These are phyloP conservation scores for Pavo muticus DNA, from an alignment of 2,113 vertebrate genomes.

Conservation along the genomic window DNA sequence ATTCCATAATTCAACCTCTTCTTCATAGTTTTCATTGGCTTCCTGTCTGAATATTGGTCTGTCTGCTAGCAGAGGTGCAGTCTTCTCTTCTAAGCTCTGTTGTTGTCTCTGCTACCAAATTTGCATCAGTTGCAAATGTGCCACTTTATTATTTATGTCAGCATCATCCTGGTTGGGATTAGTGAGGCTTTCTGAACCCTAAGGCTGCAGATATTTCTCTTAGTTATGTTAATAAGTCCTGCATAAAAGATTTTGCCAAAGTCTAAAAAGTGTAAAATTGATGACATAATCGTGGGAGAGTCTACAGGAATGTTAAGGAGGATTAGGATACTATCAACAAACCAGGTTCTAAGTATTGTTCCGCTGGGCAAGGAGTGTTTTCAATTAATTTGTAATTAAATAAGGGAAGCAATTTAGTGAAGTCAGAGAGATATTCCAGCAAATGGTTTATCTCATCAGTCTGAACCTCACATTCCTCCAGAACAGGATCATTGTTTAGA, in stretches of 20 bases:
- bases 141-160: background rate
- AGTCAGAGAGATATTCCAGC: conserved; percentile 76
- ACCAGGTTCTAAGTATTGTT: conserved; percentile 75
- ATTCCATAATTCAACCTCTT: background rate
- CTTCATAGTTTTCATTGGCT: background rate
- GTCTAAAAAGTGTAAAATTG: conserved; percentile 67
- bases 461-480: conserved; percentile 82
- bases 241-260: conserved; percentile 54
- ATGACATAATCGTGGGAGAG: conserved; percentile 74
- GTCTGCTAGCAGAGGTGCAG: background rate
- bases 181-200: background rate
- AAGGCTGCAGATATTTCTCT: conserved; percentile 22
- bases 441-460: conserved; percentile 82
- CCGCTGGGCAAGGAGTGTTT: conserved; percentile 78
- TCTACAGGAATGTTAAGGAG: conserved; percentile 72
- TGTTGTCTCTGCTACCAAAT: background rate
- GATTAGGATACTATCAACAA: conserved; percentile 83
- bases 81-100: background rate
- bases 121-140: background rate
- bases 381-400: conserved; percentile 89
- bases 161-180: background rate
- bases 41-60: background rate
- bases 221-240: conserved; percentile 12
- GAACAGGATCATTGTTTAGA: conserved; percentile 83
- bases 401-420: conserved; percentile 83